These are phyloP conservation scores for Mesocentrotus franciscanus DNA, from an alignment of 53 echinoderm and acorn worm species.

Conservation along the genomic window DNA sequence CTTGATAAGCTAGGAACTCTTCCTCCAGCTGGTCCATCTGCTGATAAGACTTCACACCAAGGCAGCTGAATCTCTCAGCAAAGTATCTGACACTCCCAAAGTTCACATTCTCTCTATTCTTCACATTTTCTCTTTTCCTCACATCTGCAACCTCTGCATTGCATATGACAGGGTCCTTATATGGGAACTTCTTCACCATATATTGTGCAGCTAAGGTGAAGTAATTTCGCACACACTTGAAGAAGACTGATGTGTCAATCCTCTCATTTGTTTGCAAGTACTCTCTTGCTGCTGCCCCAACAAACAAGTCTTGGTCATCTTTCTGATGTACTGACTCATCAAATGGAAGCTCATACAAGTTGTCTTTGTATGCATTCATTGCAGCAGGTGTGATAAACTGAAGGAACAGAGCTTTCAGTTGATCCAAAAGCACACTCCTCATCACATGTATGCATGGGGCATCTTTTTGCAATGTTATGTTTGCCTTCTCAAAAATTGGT, in stretches of 20 bases:
- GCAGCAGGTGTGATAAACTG: constrained; percentile 56
- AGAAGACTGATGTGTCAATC: constrained; percentile 47
- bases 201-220: constrained; percentile 59
- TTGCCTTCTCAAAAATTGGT: constrained; percentile 71
- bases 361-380: constrained; percentile 47
- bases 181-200: constrained; percentile 70
- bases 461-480: constrained; percentile 65
- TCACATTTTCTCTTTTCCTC: constrained; percentile 41
- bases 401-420: constrained; percentile 62
- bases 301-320: constrained; percentile 67
- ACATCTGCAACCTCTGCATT: constrained; percentile 71
- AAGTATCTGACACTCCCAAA: constrained; percentile 65
- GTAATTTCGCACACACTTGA: constrained; percentile 49
- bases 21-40: constrained; percentile 66
- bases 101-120: constrained; percentile 39
- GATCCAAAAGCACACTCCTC: constrained; percentile 50
- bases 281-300: constrained; percentile 64
- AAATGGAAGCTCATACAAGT: constrained; percentile 60
- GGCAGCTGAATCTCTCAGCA: constrained; percentile 65
- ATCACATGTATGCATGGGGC: constrained; percentile 67
- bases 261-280: constrained; percentile 38
- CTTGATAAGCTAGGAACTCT: constrained; percentile 68
- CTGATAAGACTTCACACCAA: constrained; percentile 33
- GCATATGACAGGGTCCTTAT: constrained; percentile 60
- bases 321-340: constrained; percentile 62